Base-by-base conservation (phyloP, 2,888 invertebrate species). In the Lasius platythorax region DNA sequence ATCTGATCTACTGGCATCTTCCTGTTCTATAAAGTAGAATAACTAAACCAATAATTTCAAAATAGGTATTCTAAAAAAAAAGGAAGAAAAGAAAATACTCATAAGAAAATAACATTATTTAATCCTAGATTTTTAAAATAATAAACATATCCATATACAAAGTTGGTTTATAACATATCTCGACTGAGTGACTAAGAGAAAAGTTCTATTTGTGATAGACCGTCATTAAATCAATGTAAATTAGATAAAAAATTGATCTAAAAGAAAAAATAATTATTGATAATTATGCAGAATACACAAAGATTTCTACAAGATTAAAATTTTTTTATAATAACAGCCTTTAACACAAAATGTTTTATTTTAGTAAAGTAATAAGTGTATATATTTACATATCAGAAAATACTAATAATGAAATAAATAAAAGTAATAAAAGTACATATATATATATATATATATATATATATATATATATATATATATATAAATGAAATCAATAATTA, bases 1-100 rank as follows among this genome's bases (percentile, higher is more conserved):
- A 99, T 98, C 94, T 98, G 97, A 93, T 98, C 97, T 58, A 96
- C 96, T 3, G 98, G 97, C 97, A 97, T 97, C 50, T 84, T 86
- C 84, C 8, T 84, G 56, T 63, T 68, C 33, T n/a, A 23, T 23
- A 8, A 56, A 43, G 18, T 53, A 33, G 37, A 18, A n/a, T 67
- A 56, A 28, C 11, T 2, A 28, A 12, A 33, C 18, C 12, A 58
- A 37, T 18, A 50, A 40, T 61, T 28, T 72, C 3, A 64, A 63
- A 82, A 50, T 11, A 30, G 43, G 18, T 18, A 43, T 40, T n/a
- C 61, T 74, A 30, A 43, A 58, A 28, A 40, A 18, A 70, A 70
- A 67, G 18, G 23, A 23, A 23, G 23, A 23, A 23, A 53, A 33
- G 18, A 73, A 18, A 37, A 37, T 5, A 37, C 37, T 37, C 37